Conservation (phyloP, 37 sponge, comb jelly and placozoan genomes). For the Amphimedon queenslandica region DNA sequence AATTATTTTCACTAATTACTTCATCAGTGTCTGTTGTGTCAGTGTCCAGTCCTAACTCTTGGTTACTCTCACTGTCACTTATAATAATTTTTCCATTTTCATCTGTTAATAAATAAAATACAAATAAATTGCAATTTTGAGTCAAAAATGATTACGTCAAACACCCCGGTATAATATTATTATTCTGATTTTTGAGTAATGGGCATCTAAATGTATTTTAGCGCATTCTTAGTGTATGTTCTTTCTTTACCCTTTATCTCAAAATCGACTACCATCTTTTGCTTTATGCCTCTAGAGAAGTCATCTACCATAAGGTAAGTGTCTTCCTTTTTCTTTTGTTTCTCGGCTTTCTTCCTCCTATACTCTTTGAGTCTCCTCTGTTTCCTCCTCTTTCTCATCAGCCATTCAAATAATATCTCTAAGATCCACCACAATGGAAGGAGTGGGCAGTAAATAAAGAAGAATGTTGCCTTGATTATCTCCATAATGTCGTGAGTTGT, state of each 20-base stretch:
- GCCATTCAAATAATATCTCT: constrained; percentile 25
- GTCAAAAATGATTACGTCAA: too few relatives aligned
- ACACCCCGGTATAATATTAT: too few relatives aligned
- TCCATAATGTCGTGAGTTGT: constrained; percentile 40
- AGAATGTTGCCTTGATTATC: constrained; percentile 55
- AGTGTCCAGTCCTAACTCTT: constrained; percentile 8
- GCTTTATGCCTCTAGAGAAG: constrained; percentile 54
- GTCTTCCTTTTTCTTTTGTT: constrained; percentile 16
- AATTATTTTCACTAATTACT: background rate
- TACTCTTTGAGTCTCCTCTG: constrained; percentile 32
- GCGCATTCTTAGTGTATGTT: background rate
- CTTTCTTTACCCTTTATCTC: background rate
- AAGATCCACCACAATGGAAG: constrained; percentile 77
- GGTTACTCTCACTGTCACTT: background rate
- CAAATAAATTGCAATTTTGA: too few relatives aligned
- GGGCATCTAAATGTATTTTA: too few relatives aligned
- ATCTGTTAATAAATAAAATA: too few relatives aligned
- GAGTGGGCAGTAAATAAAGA: constrained; percentile 79
- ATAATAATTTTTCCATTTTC: too few relatives aligned
- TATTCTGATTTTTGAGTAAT: too few relatives aligned
- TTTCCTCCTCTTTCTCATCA: constrained; percentile 22
- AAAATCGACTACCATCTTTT: constrained; percentile 27
- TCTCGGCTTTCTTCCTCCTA: constrained; percentile 28
- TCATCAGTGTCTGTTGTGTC: constrained; percentile 63
- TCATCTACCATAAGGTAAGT: constrained; percentile 57